Conservation (phyloP, 2,888 invertebrate species). For the Paralinhomoeus sp. region DNA sequence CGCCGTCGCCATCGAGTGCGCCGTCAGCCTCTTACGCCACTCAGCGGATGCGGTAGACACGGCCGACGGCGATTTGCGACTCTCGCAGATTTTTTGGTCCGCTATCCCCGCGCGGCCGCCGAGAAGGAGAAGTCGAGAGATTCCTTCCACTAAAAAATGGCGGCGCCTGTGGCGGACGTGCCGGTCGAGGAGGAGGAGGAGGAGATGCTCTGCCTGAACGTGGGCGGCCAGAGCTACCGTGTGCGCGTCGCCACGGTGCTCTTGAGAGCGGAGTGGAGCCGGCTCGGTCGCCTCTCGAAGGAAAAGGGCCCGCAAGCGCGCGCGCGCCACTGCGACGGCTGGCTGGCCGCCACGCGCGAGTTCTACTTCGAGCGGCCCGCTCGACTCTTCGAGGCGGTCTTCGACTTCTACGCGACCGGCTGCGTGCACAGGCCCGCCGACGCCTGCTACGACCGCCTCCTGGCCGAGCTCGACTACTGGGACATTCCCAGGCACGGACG, state of each 20-base stretch:
- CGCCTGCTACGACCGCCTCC: slow-evolving; percentile 29
- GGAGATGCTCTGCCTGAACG: slow-evolving; percentile 13
- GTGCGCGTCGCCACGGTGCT: slow-evolving; percentile 13
- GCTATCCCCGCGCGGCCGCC: too few relatives aligned
- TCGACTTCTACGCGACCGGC: slow-evolving; percentile 21
- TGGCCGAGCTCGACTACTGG: slow-evolving; percentile 30
- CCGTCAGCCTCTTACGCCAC: too few relatives aligned
- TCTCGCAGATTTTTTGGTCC: too few relatives aligned
- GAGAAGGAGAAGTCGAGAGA: too few relatives aligned
- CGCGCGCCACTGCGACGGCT: slow-evolving; percentile 10
- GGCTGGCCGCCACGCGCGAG: slow-evolving; percentile 12
- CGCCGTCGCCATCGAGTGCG: too few relatives aligned
- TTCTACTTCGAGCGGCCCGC: slow-evolving; percentile 19
- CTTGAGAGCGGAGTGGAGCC: slow-evolving; percentile 2
- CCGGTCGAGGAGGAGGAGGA: slow-evolving; percentile 4
- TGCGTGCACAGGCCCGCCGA: slow-evolving; percentile 27
- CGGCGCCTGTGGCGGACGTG: too few relatives aligned
- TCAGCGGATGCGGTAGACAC: too few relatives aligned
- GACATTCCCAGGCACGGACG: slow-evolving; percentile 10
- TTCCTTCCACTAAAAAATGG: too few relatives aligned
- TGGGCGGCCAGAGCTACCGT: slow-evolving; percentile 17
- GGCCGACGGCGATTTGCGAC: too few relatives aligned
- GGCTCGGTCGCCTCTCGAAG: too few relatives aligned
- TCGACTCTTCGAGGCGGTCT: slow-evolving; percentile 15
- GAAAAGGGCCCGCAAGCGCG: slow-evolving; percentile 1